These are phyloP conservation scores for Paedocypris micromegethes DNA, from an alignment of 2,797 vertebrate genomes.

Conservation along the genomic window DNA sequence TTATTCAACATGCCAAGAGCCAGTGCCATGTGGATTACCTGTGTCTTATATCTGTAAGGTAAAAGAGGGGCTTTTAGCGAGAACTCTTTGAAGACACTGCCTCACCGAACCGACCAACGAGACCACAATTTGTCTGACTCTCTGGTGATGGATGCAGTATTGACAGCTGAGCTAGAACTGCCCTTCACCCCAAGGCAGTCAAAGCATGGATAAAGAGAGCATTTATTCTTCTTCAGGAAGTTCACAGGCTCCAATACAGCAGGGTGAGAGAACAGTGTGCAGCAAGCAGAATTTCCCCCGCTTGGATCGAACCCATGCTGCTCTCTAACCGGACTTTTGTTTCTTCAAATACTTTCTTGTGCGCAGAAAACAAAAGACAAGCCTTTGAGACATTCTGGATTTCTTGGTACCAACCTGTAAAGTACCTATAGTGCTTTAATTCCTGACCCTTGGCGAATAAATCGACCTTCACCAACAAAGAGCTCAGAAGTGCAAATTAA, in stretches of 20 bases:
- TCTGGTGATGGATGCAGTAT: slow-evolving; percentile 38
- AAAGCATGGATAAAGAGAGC: slow-evolving; percentile 42
- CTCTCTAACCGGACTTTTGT: slow-evolving; percentile 3
- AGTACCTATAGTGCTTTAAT: slow-evolving; percentile 42
- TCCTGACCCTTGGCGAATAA: slow-evolving; percentile 44
- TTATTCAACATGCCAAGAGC: too few relatives aligned
- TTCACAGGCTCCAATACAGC: slow-evolving; percentile 31
- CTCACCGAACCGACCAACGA: slow-evolving; percentile 41
- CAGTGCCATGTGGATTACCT: too few relatives aligned
- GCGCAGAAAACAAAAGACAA: slow-evolving; percentile 2
- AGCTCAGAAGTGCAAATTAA: slow-evolving; percentile 46
- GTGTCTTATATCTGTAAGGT: slow-evolving; percentile 6
- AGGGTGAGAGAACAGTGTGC: slow-evolving; percentile 25
- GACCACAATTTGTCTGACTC: slow-evolving; percentile 43
- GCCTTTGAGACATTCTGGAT: neutral
- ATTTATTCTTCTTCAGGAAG: slow-evolving; percentile 41
- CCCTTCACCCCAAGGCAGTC: slow-evolving; percentile 41
- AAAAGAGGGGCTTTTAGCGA: slow-evolving; percentile 41
- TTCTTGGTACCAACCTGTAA: slow-evolving; percentile 20
- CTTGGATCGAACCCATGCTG: slow-evolving; percentile 23
- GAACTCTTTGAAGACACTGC: slow-evolving; percentile 44
- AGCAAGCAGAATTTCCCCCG: slow-evolving; percentile 29
- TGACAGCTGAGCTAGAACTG: slow-evolving; percentile 37
- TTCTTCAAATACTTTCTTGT: slow-evolving; percentile 1
- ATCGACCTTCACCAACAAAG: slow-evolving; percentile 27